A percentile compares a stretch with the other conserved stretches of the same genome.
These are phyloP conservation scores for Dolichoris vasculosae DNA, from an alignment of 1,140 invertebrate genomes.

Conservation along the genomic window DNA sequence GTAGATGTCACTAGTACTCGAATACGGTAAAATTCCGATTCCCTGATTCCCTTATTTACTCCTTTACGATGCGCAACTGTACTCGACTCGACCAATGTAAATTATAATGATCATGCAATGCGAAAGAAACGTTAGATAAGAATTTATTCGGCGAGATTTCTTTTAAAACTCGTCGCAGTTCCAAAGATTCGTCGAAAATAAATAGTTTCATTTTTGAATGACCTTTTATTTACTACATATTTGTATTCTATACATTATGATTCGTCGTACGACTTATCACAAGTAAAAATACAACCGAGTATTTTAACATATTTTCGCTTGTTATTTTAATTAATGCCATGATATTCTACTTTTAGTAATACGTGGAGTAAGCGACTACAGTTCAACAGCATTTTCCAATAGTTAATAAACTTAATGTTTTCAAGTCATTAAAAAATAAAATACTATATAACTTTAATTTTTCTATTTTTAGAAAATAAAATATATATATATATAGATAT, in stretches of 20 bases:
- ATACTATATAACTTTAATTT: neutral
- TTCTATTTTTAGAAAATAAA: conserved; percentile 14
- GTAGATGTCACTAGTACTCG: conserved; percentile 19
- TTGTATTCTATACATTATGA: conserved; percentile 50
- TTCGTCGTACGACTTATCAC: conserved; percentile 32
- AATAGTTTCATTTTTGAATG: conserved; percentile 37
- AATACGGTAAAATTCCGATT: neutral
- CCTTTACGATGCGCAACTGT: neutral
- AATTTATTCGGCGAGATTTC: neutral
- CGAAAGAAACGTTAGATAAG: neutral
- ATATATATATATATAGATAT: neutral
- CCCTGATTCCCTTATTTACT: too few relatives aligned
- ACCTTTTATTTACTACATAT: conserved; percentile 48
- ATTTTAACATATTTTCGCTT: conserved; percentile 28
- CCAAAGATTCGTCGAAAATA: neutral
- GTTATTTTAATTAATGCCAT: conserved; percentile 25
- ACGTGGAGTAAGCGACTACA: conserved; percentile 34
- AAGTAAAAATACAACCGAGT: conserved; percentile 50
- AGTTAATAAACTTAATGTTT: conserved; percentile 7
- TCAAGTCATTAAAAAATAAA: conserved; percentile 36
- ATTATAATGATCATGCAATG: neutral
- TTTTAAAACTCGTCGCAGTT: neutral
- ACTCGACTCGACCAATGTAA: neutral
- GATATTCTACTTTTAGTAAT: conserved; percentile 8
- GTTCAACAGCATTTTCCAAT: conserved; percentile 24